phyloP scores from a whole-genome alignment of 2,797 vertebrate genomes.

The Neosilurus hyrtlii region DNA sequence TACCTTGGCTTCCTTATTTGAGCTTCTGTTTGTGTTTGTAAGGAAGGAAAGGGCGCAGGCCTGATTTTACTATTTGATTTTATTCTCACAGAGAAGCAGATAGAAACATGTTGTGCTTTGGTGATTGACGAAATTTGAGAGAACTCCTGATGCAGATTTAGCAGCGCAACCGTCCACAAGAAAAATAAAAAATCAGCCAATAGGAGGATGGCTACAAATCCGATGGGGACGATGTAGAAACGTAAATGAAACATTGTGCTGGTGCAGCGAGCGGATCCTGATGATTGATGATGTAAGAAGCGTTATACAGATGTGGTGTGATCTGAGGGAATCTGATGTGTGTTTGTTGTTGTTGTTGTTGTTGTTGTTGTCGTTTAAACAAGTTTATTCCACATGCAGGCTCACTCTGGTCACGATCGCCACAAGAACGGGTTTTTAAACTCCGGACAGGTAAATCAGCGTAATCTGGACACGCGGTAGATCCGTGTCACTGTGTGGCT shows the following conservation, averaged over 20 bases:
- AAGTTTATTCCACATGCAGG: slow-evolving; percentile 78
- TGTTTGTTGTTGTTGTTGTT: slow-evolving; percentile 22
- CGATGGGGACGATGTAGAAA: not conserved
- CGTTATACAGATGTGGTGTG: not conserved
- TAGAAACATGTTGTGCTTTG: not conserved
- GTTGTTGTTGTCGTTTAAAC: slow-evolving; percentile 65
- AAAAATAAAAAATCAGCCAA: not conserved
- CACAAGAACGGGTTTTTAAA: slow-evolving; percentile 79
- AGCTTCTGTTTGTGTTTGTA: not conserved
- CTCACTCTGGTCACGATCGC: slow-evolving; percentile 58
- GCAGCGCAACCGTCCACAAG: too few relatives aligned
- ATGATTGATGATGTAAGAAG: not conserved
- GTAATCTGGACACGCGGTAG: slow-evolving; percentile 1
- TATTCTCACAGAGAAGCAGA: not conserved
- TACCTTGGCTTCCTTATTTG: not conserved
- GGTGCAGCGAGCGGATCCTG: not conserved
- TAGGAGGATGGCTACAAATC: not conserved
- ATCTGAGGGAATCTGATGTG: not conserved
- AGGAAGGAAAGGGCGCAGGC: not conserved
- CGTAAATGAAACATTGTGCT: not conserved
- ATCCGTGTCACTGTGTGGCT: slow-evolving; percentile 58
- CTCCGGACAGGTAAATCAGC: slow-evolving; percentile 76
- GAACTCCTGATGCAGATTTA: not conserved
- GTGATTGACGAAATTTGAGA: not conserved
- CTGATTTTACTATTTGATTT: not conserved